Percentiles rank a stretch among this genome's conserved stretches.
Evolutionary conservation across 1,140 invertebrate species (phyloP).

Genomic region (Zaprionus lachaisei): DNA sequence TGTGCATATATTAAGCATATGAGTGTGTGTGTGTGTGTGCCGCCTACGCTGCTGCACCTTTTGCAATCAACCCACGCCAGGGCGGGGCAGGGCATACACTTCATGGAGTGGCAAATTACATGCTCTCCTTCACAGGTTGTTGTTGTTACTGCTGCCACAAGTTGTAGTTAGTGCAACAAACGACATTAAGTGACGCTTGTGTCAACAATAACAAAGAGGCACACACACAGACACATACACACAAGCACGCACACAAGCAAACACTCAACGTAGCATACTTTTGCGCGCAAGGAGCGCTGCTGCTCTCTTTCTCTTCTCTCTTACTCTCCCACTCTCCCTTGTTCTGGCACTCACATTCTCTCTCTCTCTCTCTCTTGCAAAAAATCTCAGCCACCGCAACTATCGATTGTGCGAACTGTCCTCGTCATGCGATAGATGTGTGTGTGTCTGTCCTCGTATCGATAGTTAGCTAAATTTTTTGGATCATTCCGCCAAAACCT

Average conservation of each 20-base stretch:
- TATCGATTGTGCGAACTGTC: not conserved
- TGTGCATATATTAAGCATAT: not conserved
- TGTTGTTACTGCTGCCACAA: conserved; percentile 28
- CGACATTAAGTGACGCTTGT: conserved; percentile 45
- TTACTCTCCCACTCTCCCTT: not conserved
- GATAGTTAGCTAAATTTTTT: not conserved
- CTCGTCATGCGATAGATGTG: not conserved
- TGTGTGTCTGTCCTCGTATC: not conserved
- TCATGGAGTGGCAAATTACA: conserved; percentile 5
- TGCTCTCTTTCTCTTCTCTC: conserved; percentile 1
- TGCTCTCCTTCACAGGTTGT: conserved; percentile 5
- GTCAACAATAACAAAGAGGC: conserved; percentile 46
- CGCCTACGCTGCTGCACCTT: not conserved
- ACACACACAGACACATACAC: conserved; percentile 14
- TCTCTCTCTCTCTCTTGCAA: not conserved
- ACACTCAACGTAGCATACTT: conserved; percentile 37
- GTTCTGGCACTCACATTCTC: not conserved
- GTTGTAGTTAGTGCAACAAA: conserved; percentile 41
- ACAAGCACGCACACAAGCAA: conserved; percentile 10
- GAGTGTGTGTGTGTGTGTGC: not conserved
- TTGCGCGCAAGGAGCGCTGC: conserved; percentile 9
- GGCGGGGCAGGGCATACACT: not conserved
- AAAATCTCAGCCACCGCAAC: not conserved
- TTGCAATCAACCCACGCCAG: not conserved
- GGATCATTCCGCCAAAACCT: not conserved